These are phyloP conservation scores for Dascillus cervinus DNA, from an alignment of 2,888 invertebrate genomes.

Conservation along the genomic window DNA sequence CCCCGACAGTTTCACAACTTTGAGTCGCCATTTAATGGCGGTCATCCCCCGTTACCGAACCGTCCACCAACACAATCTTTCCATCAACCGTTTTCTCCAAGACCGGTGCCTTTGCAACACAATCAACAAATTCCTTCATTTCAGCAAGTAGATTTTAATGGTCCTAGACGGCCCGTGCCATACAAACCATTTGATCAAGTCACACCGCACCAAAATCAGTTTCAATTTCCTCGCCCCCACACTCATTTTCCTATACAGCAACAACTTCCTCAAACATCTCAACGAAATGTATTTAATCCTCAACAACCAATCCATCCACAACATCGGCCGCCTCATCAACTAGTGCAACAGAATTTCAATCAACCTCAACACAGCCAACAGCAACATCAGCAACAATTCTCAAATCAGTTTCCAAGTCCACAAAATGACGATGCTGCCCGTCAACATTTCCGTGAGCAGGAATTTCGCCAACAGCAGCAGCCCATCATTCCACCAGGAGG, in stretches of 20 bases:
- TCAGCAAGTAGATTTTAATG: constrained; percentile 12
- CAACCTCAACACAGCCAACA: constrained; percentile 15
- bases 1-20: constrained; percentile 18
- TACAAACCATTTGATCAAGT: constrained; percentile 34
- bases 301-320: constrained; percentile 10
- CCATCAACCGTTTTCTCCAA: constrained; percentile 6
- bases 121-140: constrained; percentile 14
- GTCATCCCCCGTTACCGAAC: constrained; percentile 10
- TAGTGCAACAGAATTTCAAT: constrained; percentile 12
- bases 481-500: constrained; percentile 57
- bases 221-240: constrained; percentile 42
- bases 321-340: constrained; percentile 19
- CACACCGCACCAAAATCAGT: constrained; percentile 41
- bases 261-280: constrained; percentile 28
- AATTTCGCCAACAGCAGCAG: constrained; percentile 41
- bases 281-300: constrained; percentile 29
- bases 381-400: constrained; percentile 13
- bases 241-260: constrained; percentile 41
- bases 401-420: constrained; percentile 8
- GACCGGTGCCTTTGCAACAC: constrained; percentile 4
- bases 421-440: too few relatives aligned
- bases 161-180: constrained; percentile 32
- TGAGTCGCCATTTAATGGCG: constrained; percentile 2
- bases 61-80: constrained; percentile 7
- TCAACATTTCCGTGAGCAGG: constrained; percentile 33